Evolutionary conservation across 2,888 invertebrate species (phyloP).

Genomic region (Zelleria hepariella): DNA sequence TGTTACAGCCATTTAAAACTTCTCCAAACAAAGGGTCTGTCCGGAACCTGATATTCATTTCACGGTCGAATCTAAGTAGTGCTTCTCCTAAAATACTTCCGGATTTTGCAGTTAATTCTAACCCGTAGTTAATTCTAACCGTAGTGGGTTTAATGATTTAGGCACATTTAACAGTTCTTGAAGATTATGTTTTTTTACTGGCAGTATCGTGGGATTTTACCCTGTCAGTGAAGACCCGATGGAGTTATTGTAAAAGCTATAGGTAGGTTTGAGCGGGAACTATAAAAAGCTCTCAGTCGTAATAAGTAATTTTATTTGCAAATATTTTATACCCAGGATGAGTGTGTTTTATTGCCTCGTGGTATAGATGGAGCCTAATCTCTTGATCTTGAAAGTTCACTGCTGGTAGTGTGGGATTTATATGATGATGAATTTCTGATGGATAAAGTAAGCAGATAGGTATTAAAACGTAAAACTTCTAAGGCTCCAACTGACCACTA

Average conservation of each 20-base stretch:
- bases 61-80: constrained; percentile 43
- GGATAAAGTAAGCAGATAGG: not conserved
- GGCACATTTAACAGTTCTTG: not conserved
- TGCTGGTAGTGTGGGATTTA: not conserved
- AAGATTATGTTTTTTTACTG: not conserved
- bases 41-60: constrained; percentile 33
- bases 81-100: constrained; percentile 34
- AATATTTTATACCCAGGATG: not conserved
- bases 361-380: not conserved
- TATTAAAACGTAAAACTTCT: not conserved
- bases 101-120: constrained; percentile 16
- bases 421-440: not conserved
- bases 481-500: no score
- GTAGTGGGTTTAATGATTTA: no score
- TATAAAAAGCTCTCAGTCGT: not conserved
- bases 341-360: not conserved
- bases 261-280: not conserved
- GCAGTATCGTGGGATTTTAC: not conserved
- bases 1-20: not conserved
- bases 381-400: not conserved
- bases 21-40: constrained; percentile 2
- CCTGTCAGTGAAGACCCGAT: not conserved
- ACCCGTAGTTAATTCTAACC: not conserved
- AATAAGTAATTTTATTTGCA: not conserved
- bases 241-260: no score